Base-by-base conservation (phyloP, 2,888 invertebrate species). In the Callyntrura guangdongensis region DNA sequence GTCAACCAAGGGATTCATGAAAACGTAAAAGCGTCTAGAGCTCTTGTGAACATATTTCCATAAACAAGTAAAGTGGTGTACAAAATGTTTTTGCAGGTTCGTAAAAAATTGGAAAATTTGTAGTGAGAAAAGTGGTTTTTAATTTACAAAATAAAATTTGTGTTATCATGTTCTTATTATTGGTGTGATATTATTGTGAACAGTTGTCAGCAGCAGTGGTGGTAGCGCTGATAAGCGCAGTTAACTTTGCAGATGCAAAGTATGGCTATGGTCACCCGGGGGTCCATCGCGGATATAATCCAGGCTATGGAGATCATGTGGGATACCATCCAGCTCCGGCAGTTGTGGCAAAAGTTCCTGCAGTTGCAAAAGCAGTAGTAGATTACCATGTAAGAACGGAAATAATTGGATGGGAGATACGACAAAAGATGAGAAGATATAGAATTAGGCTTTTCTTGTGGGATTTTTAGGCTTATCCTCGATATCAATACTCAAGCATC, bases 331-430 rank as follows among this genome's bases (percentile, higher is more conserved):
- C 90, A 36, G 85, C 83, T 36, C 79, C 86, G 74, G 86, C 81
- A 22, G 83, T 72, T 20, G 83, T 89, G 5, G 84, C 67, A 47
- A 89, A 89, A 84, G 91, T 92, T 67, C 92, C 90, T n/a, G 89
- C 89, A 14, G 91, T 91, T n/a, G 92, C 91, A 12, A 91, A 91
- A 72, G 85, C 89, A 47, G 91, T 92, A 56, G 92, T 92, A n/a
- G 91, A 92, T 47, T 91, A 92, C 85, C 87, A 92, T 67, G 91
- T 91, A 90, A 86, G 84, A 36, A 47, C 11, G 0, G 3, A 3
- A 69, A 77, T 25, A 20, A 56, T 59, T 67, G n/a, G 27, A 5
- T 22, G 49, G n/a, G 53, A 17, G 53, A 72, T 20, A 20, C 53
- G 59, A n/a, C n/a, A 61, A 47, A 59, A 14, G 27, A n/a, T 1